Conservation (phyloP, 2,888 invertebrate species). For the Palloptera scutellata region DNA sequence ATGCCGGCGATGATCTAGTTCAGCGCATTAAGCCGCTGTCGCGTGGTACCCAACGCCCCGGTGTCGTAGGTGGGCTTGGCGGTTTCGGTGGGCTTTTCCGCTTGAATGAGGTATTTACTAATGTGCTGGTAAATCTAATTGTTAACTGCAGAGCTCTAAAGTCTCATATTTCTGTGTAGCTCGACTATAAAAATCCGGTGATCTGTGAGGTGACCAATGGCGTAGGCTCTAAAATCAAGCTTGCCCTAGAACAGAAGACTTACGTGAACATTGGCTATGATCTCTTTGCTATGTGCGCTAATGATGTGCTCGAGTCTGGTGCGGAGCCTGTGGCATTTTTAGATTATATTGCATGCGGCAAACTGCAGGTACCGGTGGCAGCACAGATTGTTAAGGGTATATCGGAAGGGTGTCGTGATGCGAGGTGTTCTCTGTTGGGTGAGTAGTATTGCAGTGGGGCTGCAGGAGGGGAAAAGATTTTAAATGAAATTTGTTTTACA, state of each 20-base stretch:
- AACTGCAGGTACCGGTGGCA: slow-evolving; percentile 79
- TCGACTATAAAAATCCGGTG: slow-evolving; percentile 77
- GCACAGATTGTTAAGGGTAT: slow-evolving; percentile 85
- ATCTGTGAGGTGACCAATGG: slow-evolving; percentile 95
- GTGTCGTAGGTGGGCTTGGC: slow-evolving; percentile 84
- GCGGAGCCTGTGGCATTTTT: slow-evolving; percentile 96
- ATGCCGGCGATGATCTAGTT: slow-evolving; percentile 88
- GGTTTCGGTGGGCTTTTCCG: slow-evolving; percentile 96
- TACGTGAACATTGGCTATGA: slow-evolving; percentile 92
- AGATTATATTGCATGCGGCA: slow-evolving; percentile 95
- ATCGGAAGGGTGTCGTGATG: slow-evolving; percentile 83
- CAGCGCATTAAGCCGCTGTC: slow-evolving; percentile 83
- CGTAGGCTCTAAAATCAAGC: slow-evolving; percentile 95
- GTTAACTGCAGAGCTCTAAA: not conserved
- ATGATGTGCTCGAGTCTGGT: slow-evolving; percentile 94
- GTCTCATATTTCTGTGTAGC: slow-evolving; percentile 34
- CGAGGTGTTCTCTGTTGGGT: slow-evolving; percentile 91
- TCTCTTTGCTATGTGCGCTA: slow-evolving; percentile 97
- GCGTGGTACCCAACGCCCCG: slow-evolving; percentile 78
- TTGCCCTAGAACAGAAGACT: slow-evolving; percentile 80
- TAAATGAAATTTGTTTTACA: slow-evolving; percentile 29
- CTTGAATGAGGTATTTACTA: slow-evolving; percentile 69
- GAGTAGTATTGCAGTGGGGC: slow-evolving; percentile 50
- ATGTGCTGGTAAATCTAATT: not conserved
- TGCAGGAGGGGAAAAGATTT: not conserved